Conservation (phyloP, 1,140 invertebrate genomes). For the Chlorops oryzae region DNA sequence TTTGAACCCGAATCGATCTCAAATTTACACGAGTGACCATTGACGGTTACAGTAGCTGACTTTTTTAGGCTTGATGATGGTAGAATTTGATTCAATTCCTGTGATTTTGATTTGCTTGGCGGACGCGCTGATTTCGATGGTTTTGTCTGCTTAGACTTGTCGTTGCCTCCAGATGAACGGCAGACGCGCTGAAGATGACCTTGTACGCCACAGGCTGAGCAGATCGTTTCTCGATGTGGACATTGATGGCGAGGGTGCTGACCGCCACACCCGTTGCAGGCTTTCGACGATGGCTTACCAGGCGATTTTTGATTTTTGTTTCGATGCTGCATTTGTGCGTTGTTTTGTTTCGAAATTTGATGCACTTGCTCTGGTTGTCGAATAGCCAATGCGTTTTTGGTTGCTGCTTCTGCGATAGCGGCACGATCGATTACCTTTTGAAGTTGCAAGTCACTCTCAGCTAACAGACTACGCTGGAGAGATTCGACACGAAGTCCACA, state of each 20-base stretch:
- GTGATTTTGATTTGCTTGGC: not conserved
- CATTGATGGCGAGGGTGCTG: not conserved
- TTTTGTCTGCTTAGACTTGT: no score
- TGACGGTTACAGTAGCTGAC: not conserved
- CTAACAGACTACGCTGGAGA: conserved; percentile 16
- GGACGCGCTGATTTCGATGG: not conserved
- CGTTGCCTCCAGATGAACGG: not conserved
- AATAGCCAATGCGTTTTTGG: no score
- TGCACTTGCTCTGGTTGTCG: not conserved
- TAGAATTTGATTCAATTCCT: not conserved
- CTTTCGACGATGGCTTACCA: no score
- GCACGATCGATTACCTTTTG: no score
- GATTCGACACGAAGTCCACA: conserved; percentile 12
- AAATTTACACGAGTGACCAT: no score
- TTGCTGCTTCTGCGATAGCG: not conserved
- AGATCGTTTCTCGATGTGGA: not conserved
- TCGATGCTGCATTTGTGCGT: no score
- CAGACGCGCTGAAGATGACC: not conserved
- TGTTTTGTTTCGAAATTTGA: not conserved
- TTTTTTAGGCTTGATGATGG: not conserved
- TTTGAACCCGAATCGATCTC: no score
- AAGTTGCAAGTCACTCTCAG: conserved; percentile 3
- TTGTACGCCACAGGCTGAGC: not conserved
- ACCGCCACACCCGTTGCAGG: not conserved
- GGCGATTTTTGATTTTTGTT: no score